Conservation (phyloP, 2,113 vertebrate genomes). For the Sula dactylatra region DNA sequence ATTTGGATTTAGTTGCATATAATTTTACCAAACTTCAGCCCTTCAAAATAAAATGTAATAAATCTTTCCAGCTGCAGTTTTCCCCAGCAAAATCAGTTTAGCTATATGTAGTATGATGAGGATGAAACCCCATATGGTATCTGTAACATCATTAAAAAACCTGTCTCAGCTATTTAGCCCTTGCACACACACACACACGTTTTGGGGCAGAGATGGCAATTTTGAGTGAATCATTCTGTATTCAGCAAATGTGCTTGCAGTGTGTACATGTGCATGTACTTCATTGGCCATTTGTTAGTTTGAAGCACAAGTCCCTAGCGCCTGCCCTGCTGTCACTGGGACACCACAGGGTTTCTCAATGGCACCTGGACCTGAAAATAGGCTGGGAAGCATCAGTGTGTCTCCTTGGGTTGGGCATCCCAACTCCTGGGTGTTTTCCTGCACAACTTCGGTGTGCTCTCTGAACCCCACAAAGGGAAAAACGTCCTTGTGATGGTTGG, state of each 20-base stretch:
- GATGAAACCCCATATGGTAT: background rate
- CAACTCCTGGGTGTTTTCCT: background rate
- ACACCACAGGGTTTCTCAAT: background rate
- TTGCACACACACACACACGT: background rate
- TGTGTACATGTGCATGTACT: background rate
- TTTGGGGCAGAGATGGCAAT: background rate
- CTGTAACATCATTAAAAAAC: background rate
- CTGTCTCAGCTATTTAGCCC: background rate
- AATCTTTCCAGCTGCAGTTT: background rate
- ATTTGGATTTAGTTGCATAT: background rate
- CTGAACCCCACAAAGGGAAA: background rate
- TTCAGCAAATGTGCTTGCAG: background rate
- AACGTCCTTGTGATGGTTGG: background rate
- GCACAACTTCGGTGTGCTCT: background rate
- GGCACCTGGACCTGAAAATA: background rate
- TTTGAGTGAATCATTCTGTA: fast-evolving
- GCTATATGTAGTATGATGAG: background rate
- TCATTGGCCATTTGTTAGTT: background rate
- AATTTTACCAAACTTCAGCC: background rate
- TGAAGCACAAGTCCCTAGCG: fast-evolving
- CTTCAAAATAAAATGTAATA: background rate
- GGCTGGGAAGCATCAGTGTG: background rate
- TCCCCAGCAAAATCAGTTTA: background rate
- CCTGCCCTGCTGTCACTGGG: background rate
- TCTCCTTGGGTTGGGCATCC: background rate